These are phyloP conservation scores for Sinelater perroti DNA, from an alignment of 2,888 invertebrate genomes.

Conservation along the genomic window DNA sequence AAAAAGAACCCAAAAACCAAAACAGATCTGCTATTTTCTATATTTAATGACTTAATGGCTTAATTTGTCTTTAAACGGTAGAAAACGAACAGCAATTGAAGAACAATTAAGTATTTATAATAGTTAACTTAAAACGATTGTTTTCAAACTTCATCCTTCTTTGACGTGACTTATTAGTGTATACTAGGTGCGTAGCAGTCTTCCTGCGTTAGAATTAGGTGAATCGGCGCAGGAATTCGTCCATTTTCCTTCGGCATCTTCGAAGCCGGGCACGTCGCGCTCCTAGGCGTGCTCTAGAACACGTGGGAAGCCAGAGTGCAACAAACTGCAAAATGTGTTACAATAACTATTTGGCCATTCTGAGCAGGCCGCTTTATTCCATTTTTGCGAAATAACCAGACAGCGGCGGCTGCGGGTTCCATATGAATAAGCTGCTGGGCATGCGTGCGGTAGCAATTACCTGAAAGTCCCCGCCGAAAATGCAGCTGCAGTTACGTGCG, in stretches of 20 bases:
- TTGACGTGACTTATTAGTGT: too few relatives aligned
- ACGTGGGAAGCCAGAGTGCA: constrained; percentile 30
- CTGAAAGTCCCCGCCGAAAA: constrained; percentile 12
- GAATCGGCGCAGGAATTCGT: constrained; percentile 13
- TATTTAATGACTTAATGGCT: too few relatives aligned
- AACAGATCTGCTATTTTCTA: too few relatives aligned
- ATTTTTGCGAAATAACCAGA: constrained; percentile 18
- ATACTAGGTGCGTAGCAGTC: too few relatives aligned
- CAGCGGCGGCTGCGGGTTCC: not conserved
- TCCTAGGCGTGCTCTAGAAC: constrained; percentile 27
- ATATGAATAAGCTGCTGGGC: constrained; percentile 3
- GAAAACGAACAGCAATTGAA: too few relatives aligned
- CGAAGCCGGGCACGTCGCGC: constrained; percentile 26
- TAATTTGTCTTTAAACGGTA: too few relatives aligned
- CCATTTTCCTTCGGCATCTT: constrained; percentile 9
- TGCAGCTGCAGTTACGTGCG: constrained; percentile 13
- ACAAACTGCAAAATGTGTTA: constrained; percentile 29
- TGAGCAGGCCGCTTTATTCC: constrained; percentile 1
- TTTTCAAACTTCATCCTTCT: too few relatives aligned
- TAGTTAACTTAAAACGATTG: too few relatives aligned
- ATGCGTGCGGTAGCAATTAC: constrained; percentile 15
- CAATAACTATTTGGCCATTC: constrained; percentile 17
- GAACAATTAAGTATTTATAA: too few relatives aligned
- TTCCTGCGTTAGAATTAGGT: too few relatives aligned
- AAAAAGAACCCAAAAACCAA: too few relatives aligned